A percentile compares a stretch with the other conserved stretches of the same genome.
These are phyloP conservation scores for Ennomos erosarius DNA, from an alignment of 2,888 invertebrate species.

Conservation along the genomic window DNA sequence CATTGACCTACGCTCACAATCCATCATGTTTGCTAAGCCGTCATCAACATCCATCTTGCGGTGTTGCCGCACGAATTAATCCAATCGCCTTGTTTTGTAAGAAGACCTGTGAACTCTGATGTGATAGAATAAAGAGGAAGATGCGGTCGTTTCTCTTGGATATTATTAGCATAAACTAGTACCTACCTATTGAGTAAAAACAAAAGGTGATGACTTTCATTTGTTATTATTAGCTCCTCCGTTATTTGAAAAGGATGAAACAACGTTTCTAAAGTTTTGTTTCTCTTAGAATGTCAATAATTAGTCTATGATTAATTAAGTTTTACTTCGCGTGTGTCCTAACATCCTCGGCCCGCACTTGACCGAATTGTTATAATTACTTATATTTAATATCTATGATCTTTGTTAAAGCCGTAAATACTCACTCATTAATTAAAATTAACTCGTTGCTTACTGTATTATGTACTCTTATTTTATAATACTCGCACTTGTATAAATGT, in stretches of 20 bases:
- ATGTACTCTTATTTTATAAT: constrained; percentile 10
- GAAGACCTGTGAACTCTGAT: constrained; percentile 3
- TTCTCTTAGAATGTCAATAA: background rate
- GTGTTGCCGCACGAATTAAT: constrained; percentile 21
- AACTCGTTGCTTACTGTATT: background rate
- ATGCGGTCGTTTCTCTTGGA: background rate
- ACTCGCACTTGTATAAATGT: constrained; percentile 5
- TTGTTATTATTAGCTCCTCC: no score
- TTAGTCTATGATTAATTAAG: no score
- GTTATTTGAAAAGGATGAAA: no score
- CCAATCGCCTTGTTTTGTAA: constrained; percentile 5
- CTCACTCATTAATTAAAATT: background rate
- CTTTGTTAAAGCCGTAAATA: constrained; percentile 1
- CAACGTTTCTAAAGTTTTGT: background rate
- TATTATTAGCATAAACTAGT: no score
- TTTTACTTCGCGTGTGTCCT: no score
- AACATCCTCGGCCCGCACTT: constrained; percentile 5
- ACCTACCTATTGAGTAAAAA: no score
- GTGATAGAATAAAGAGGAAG: constrained; percentile 9
- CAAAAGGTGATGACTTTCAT: no score
- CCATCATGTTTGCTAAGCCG: constrained; percentile 17
- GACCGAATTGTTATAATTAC: constrained; percentile 21
- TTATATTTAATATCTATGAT: constrained; percentile 4
- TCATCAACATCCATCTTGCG: constrained; percentile 24
- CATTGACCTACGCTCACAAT: constrained; percentile 31